Base-by-base conservation (phyloP, 2,797 vertebrate genomes). In the Babyrousa celebensis region DNA sequence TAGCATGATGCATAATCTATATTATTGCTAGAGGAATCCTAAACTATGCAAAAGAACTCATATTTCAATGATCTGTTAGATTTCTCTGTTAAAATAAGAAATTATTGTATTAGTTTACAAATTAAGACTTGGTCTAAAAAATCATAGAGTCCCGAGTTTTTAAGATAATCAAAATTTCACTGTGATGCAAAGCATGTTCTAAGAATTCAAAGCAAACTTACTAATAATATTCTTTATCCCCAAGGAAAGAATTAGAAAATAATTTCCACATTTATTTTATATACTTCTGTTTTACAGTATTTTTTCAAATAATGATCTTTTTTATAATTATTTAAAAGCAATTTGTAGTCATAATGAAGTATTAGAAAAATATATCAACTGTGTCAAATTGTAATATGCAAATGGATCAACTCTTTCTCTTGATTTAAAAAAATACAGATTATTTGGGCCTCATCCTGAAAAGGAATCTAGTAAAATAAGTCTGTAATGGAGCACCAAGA, bases 161-260 rank as follows among this genome's bases (percentile, higher is more conserved):
- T 84, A 92, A 87, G 9, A 48, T 5, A 70, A 36, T 82, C 14
- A 86, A 95, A 96, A 52, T 89, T 94, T 94, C 14, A 54, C 23
- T 77, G 21, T 48, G 18, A 56, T 36, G 89, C 14, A n/a, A 80
- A 92, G 77, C 10, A 88, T 48, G 15, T 54, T 21, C 40, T 85
- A 48, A 71, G n/a, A 72, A 85, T 40, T 78, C 21, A 94, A 90
- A 92, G n/a, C 3, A 94, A 85, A 36, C 32, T 56, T 65, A 9
- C 32, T 56, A 80, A 58, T 62, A 96, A 86, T 78, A 79, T 43
- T n/a, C 1, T 58, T 84, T 79, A 54, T 36, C 3, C 18, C 5
- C 4, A 36, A 72, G 62, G 25, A 78, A 87, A 4, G 4, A 18
- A 52, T 29, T 85, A 12, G 20, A 92, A 54, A 18, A 40, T 77